Evolutionary conservation across 2,888 invertebrate species (phyloP), one percentile per base, ranked within the genome.

Genomic region (Callinectes sapidus): DNA sequence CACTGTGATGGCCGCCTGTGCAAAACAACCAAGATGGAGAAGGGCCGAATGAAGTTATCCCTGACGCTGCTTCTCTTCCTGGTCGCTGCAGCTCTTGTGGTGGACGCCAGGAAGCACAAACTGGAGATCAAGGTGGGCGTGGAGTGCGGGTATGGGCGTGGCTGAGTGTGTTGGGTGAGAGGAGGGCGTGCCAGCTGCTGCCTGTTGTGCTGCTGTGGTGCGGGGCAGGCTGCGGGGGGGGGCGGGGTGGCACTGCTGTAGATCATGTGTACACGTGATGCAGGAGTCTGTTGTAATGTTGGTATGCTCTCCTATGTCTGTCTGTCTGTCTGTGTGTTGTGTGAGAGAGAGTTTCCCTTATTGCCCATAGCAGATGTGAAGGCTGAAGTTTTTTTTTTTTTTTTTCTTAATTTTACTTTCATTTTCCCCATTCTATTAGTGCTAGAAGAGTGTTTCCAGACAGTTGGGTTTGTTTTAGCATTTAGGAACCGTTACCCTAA

Each of bases 71-170:
- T 90, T 2, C n/a, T 86, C 14, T 23, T 90, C 35, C 35, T 85
- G n/a, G 66, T 48, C 6, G 48, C 66, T 6, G 35, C 61, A 39
- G 23, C 8, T 10, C 66, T 92, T 6, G 81, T 18, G 54, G 81
- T 71, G n/a, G 32, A 87, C 18, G 91, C 88, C 14, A 92, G 90
- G 89, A 93, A 94, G 42, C 92, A 91, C 87, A 90, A 90, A 39
- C 89, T 91, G 85, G 92, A 91, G 42, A 87, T 91, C 35, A 91
- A 48, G 91, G 91, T 91, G 28, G 87, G 91, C n/a, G 35, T 81
- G 81, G 18, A 35, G 2, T 1, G 2, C 2, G 81, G 13, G n/a
- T 16, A 14, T 5, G 16, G 13, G 81, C 35, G 35, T n/a, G 71
- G 71, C 13, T 28, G 81, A 16, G 1, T 13, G 71, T 0, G 28